Base-by-base conservation (phyloP, 92 coral and sea anemone genomes). In the Phenganax marumi region DNA sequence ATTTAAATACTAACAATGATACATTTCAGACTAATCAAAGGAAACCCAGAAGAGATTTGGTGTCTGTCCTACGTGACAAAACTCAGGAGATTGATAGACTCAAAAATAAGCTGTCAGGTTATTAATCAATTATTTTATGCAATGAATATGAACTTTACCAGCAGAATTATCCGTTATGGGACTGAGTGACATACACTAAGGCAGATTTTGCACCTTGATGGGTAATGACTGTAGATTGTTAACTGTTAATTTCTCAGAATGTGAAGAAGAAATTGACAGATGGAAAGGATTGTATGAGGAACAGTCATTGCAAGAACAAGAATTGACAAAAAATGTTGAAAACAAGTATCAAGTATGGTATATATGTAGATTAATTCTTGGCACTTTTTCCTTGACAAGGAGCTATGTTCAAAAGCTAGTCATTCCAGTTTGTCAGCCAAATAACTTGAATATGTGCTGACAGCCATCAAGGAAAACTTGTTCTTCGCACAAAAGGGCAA, bases 271-370 rank as follows among this genome's bases (percentile, higher is more conserved):
- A 81, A 88, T 89, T 25, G 69, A 70, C 9, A 90, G 84, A 63
- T 78, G 83, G 83, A 78, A 63, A 50, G 83, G 51, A 24, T 53
- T 78, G 7, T 78, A 78, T 50, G 83, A 78, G 22, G 83, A 63
- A 43, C 83, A 78, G 16, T 61, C 83, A 7, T 14, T 64, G 4
- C 61, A 57, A 48, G 76, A 85, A 89, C 81, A 92, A 89, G 84
- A 84, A 72, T 72, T 92, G 88, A 47, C 89, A 74, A 94, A 89
- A 83, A 92, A 85, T 81, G 87, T 91, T 16, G 86, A 89, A 48
- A 94, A 89, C 75, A 92, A 89, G 82, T 63, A 91, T 43, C 92
- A 92, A 92, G 99, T 96, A 90, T 5, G 5, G 43, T 33, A 33
- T 54, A 70, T 39, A 10, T 24, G n/a, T 33, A 9, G 2, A 23